Evolutionary conservation across 2,113 vertebrate species (phyloP), one percentile per base, ranked within the genome.

Genomic region (Ascaphus truei): DNA sequence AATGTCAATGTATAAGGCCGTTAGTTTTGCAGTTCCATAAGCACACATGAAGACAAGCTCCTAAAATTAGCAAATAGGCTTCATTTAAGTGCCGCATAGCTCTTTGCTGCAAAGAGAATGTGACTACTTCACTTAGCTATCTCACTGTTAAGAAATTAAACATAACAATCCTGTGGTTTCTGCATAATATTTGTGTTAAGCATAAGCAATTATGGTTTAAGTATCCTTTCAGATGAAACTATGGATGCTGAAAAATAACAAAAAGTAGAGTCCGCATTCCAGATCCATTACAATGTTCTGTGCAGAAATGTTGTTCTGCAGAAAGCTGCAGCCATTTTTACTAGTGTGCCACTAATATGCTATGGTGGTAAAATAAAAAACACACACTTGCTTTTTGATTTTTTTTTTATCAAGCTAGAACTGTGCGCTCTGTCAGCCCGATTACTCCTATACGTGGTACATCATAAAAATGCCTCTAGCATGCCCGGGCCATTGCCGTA

Each of bases 111-210:
- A 27, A 6, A 23, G 50, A 22, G 63, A 55, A 66, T 66, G 63
- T 7, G 33, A 26, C 20, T 31, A 34, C 50, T 7, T 66, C 63
- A 66, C 63, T 66, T 66, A 66, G 63, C 50, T 23, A 27, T 41
- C 18, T 25, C 36, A 22, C 25, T 55, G 63, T 43, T 41, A 29
- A 23, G 63, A 56, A n/a, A 57, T 68, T 47, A 68, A 10, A 57
- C 23, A 57, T 34, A 68, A 57, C 64, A 68, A 47, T 31, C 64
- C 52, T 43, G 52, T 23, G 51, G 64, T 57, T 68, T 68, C 52
- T 57, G 52, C 23, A 68, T 68, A 68, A 68, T 68, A 68, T 68
- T 68, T 68, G 65, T 57, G 39, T 68, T 68, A 68, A 43, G 29
- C 27, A 58, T 58, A 58, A 58, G 52, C 65, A 57, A 58, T 58